These are phyloP conservation scores for Dasypogon diadema DNA, from an alignment of 2,888 invertebrate species.

Conservation along the genomic window DNA sequence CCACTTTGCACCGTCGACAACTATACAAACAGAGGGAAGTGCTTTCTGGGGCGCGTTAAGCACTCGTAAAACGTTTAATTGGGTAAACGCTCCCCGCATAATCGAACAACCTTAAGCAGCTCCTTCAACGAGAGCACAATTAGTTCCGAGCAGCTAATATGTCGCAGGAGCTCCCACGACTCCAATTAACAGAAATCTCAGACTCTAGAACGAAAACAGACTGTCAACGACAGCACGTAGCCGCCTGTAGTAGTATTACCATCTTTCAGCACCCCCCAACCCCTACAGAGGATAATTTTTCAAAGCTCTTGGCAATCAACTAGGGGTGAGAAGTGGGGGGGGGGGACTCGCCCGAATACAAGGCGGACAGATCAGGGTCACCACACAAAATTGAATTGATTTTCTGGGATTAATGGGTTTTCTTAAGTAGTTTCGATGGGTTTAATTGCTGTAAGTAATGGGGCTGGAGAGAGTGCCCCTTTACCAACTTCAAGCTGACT, in stretches of 20 bases:
- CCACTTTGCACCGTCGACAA: not conserved
- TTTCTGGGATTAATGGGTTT: conserved; percentile 42
- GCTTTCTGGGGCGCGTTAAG: not conserved
- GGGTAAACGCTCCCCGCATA: conserved; percentile 30
- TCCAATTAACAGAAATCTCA: conserved; percentile 11
- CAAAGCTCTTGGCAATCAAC: not conserved
- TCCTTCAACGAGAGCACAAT: conserved; percentile 14
- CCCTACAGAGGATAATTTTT: conserved; percentile 1
- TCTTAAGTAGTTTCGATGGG: conserved; percentile 46
- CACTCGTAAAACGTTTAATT: conserved; percentile 45
- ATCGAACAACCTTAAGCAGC: conserved; percentile 1
- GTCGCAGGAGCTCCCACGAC: conserved; percentile 13
- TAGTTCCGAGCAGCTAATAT: conserved; percentile 34
- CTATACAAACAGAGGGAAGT: conserved; percentile 2
- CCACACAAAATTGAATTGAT: conserved; percentile 41
- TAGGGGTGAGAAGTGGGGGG: not conserved
- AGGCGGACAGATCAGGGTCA: conserved; percentile 26
- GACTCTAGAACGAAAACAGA: not conserved
- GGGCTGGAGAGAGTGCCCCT: not conserved
- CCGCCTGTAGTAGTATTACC: not conserved
- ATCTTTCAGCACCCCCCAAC: not conserved
- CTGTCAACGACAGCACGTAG: conserved; percentile 22
- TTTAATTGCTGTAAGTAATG: conserved; percentile 49
- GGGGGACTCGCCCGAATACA: not conserved
- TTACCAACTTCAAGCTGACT: not conserved